A percentile compares a stretch with the other conserved stretches of the same genome.
Evolutionary conservation across 2,113 vertebrate genomes (phyloP).

Genomic region (Alaudala cheleensis): DNA sequence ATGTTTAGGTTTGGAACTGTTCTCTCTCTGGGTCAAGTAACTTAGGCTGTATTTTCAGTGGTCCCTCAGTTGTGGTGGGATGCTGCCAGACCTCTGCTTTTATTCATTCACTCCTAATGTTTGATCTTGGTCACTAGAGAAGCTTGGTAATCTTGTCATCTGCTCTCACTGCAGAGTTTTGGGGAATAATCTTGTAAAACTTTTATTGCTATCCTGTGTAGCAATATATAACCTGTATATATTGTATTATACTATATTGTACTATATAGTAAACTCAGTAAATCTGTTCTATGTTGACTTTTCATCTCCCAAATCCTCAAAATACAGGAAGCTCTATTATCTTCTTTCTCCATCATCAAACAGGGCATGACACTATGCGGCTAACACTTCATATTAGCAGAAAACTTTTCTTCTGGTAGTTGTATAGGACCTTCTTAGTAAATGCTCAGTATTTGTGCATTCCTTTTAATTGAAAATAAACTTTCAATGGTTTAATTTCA

Average conservation of each 20-base stretch:
- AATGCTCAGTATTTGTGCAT: background rate
- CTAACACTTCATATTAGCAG: background rate
- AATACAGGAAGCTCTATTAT: background rate
- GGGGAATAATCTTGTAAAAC: background rate
- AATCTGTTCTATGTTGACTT: background rate
- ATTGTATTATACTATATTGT: background rate
- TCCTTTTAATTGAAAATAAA: too few species aligned
- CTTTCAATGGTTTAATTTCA: background rate
- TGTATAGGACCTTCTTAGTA: background rate
- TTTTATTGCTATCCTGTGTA: background rate
- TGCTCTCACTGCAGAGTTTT: background rate
- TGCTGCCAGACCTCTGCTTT: background rate
- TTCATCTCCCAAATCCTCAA: background rate
- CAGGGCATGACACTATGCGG: rapidly evolving
- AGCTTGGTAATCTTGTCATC: background rate
- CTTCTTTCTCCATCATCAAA: background rate
- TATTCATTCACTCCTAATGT: background rate
- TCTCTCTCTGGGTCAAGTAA: background rate
- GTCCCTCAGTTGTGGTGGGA: background rate
- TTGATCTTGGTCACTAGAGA: background rate
- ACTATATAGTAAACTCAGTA: background rate
- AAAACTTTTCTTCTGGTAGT: background rate
- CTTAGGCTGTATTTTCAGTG: background rate
- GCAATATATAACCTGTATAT: background rate
- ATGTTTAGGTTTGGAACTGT: background rate